phyloP scores from a whole-genome alignment of 64 coral and sea anemone genomes.

The Dendrophyllia cribrosa region DNA sequence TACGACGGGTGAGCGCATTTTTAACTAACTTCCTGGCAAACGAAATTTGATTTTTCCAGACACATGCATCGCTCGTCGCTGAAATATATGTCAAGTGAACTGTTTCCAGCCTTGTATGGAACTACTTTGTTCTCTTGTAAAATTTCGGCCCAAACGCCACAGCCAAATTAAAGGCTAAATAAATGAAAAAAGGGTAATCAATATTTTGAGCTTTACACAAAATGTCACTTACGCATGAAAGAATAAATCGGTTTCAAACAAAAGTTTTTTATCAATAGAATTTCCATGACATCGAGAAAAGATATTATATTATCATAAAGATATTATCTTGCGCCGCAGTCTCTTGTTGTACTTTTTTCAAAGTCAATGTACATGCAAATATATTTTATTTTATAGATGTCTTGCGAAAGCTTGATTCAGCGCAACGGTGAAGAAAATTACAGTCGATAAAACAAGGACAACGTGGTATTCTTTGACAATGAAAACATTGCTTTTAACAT shows the following conservation, averaged over 20 bases:
- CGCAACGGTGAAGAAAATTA: not conserved
- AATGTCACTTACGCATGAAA: conserved; percentile 5
- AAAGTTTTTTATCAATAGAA: not conserved
- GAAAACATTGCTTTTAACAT: not conserved
- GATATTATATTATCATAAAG: conserved; percentile 23
- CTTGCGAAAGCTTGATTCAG: not conserved
- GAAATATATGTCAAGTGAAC: conserved; percentile 10
- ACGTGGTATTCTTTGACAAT: not conserved
- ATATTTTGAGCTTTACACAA: not conserved
- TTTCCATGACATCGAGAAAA: not conserved
- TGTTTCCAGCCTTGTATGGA: not conserved
- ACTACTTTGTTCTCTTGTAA: conserved; percentile 5
- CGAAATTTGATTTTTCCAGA: not conserved
- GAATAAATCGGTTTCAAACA: conserved; percentile 4
- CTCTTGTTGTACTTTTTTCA: not conserved
- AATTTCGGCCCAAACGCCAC: not conserved
- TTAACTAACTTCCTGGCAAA: not conserved
- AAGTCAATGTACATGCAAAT: not conserved
- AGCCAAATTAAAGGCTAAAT: no score
- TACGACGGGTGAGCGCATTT: not conserved
- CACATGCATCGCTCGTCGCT: not conserved
- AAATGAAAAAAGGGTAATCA: conserved; percentile 14
- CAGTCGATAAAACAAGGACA: not conserved
- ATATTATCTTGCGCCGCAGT: no score
- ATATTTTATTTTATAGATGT: not conserved